Base-by-base conservation (phyloP, 2,888 invertebrate species). In the Idaea dimidiata region DNA sequence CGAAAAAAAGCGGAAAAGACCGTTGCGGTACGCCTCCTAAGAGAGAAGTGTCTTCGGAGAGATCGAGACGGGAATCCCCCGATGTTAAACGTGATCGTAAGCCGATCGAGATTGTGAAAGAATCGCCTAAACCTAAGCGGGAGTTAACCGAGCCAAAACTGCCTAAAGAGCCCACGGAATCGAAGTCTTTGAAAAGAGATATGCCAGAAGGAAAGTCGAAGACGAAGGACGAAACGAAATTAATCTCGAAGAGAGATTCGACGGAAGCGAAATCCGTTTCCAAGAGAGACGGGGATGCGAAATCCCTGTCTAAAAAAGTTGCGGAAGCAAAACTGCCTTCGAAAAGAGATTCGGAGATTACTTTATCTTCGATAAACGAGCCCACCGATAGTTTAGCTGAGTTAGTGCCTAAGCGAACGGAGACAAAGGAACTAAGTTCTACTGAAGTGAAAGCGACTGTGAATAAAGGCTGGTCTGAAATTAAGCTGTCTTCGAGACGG, bases 401-500 rank as follows among this genome's bases (percentile, higher is more conserved):
- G 8, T 43, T 43, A 43, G 43, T 43, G 43, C 43, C 60, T n/a
- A 61, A 62, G 16, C 60, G 55, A 60, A 66, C 63, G 7, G 61
- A 63, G 31, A 43, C 43, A 33, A 31, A 32, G 6, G 33, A 24
- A n/a, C 59, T n/a, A 16, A 60, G 55, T 55, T 16, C 43, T 54
- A 32, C 24, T 16, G 31, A 62, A 59, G 59, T 18, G 10, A 56
- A 24, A 56, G 17, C 57, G 17, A 16, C 59, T 56, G 31, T 24
- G 55, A 62, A 17, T 14, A 57, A 10, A 32, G 56, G 17, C 16
- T 62, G 17, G 56, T 18, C 16, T 62, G 17, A 61, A 18, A 18
- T 56, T 56, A 54, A 66, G 58, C 32, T 64, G 16, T 62, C 63
- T 17, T 63, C 60, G 17, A 62, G 64, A 62, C 62, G 60, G 59